Percentiles rank a stretch among this genome's conserved stretches.
phyloP scores from a whole-genome alignment of 1,140 invertebrate species.

The Branchinecta lindahli region DNA sequence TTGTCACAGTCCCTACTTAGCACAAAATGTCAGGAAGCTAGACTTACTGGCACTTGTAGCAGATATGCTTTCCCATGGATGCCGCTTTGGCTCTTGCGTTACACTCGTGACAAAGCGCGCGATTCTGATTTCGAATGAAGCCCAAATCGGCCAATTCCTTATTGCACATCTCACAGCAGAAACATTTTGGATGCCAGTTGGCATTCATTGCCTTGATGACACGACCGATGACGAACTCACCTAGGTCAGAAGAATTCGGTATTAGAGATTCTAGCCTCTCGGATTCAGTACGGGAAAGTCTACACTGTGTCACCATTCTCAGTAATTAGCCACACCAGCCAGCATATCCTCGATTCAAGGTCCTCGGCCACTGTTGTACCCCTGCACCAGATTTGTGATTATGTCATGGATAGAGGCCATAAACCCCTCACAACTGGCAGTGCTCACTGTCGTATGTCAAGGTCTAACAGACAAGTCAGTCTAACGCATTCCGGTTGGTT shows the following conservation, averaged over 20 bases:
- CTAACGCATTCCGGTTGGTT: too few relatives aligned
- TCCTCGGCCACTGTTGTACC: too few relatives aligned
- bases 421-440: too few relatives aligned
- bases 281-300: background rate
- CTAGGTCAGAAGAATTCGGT: slow-evolving; percentile 31
- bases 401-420: too few relatives aligned
- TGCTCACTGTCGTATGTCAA: too few relatives aligned
- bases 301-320: background rate
- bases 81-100: slow-evolving; percentile 89
- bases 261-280: background rate
- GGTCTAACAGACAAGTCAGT: too few relatives aligned
- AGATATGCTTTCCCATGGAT: slow-evolving; percentile 90
- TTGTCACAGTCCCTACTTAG: too few relatives aligned
- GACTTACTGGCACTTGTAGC: slow-evolving; percentile 94
- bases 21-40: too few relatives aligned
- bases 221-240: slow-evolving; percentile 88
- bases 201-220: slow-evolving; percentile 99
- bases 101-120: slow-evolving; percentile 91
- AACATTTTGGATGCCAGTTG: slow-evolving; percentile 96
- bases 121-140: slow-evolving; percentile 83
- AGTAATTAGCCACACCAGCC: background rate
- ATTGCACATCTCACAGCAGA: slow-evolving; percentile 84
- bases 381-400: too few relatives aligned
- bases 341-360: too few relatives aligned
- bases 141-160: slow-evolving; percentile 86